Base-by-base conservation (phyloP, 2,113 vertebrate species). In the Atractosteus spatula region DNA sequence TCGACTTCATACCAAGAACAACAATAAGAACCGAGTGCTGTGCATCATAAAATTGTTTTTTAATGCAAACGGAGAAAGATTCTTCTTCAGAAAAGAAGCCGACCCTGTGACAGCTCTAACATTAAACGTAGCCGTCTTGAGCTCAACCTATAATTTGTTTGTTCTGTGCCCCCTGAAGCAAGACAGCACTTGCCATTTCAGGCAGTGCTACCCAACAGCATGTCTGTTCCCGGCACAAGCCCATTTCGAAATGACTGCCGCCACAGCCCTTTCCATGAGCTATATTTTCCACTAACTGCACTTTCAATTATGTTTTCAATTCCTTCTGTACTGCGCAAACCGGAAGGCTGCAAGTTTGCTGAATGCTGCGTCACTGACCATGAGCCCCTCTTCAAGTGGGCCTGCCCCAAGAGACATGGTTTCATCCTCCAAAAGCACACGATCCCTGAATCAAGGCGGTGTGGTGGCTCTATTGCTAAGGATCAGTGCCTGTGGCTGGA, bases 241-340 rank as follows among this genome's bases (percentile, higher is more conserved):
- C 29, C 17, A 47, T 69, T 55, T 69, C n/a, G 11, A 55, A 55
- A 66, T 66, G 64, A 42, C 64, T 44, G 64, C 44, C 41, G 47
- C 47, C 6, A 47, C 64, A 66, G 64, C 42, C 41, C 43, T 45
- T 43, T 45, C 47, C 29, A 55, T 29, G 11, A 8, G 17, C 51
- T 17, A 41, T 55, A 47, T 56, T 69, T 29, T 69, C 54, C 41
- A 51, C 5, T 41, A 55, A 55, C 54, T 10, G 67, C 54, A 55
- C 47, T 69, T 56, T 29, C 67, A 56, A 55, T 69, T 69, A 69
- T 17, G 45, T 66, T 66, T 65, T 66, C 64, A 43, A 66, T 45
- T 51, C 64, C 64, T 44, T 29, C 17, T 29, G 17, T 29, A 29
- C 17, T 29, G 17, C 17, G 17, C 17, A 29, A 29, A 29, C 17